These are phyloP conservation scores for Empis livida DNA, from an alignment of 2,888 invertebrate species.

Conservation along the genomic window DNA sequence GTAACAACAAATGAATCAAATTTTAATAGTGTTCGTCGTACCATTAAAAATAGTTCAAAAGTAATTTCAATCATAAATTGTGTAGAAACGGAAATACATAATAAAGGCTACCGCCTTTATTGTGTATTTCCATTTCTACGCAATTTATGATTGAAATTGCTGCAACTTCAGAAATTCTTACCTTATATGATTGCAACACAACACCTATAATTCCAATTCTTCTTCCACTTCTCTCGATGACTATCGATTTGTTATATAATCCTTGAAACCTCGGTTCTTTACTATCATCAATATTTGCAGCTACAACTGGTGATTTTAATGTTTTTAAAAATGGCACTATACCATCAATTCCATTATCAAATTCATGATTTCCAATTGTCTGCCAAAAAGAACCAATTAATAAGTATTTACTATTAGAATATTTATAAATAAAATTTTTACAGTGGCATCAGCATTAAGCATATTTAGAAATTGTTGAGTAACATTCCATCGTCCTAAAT, in stretches of 20 bases:
- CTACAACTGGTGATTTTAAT: slow-evolving; percentile 53
- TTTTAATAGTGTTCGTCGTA: too few species aligned
- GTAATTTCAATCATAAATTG: too few species aligned
- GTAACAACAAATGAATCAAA: too few species aligned
- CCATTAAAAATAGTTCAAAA: too few species aligned
- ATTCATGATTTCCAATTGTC: slow-evolving; percentile 81
- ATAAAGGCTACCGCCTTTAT: too few species aligned
- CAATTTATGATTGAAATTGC: too few species aligned
- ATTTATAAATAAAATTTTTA: slow-evolving; percentile 29
- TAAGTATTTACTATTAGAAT: too few species aligned
- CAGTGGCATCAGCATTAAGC: slow-evolving; percentile 63
- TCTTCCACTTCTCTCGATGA: slow-evolving; percentile 47
- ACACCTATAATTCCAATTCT: slow-evolving; percentile 72
- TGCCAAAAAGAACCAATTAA: slow-evolving; percentile 31
- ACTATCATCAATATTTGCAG: slow-evolving; percentile 60
- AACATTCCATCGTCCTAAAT: slow-evolving; percentile 57
- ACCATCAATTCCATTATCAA: slow-evolving; percentile 62
- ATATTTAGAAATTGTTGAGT: slow-evolving; percentile 63
- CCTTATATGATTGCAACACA: slow-evolving; percentile 27
- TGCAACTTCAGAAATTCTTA: too few species aligned
- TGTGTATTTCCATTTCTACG: too few species aligned
- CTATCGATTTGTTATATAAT: slow-evolving; percentile 47
- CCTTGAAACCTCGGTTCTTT: slow-evolving; percentile 52
- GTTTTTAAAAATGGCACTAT: slow-evolving; percentile 55
- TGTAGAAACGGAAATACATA: too few species aligned